phyloP scores from a whole-genome alignment of 2,113 vertebrate species.

The Lamprologus sp. region DNA sequence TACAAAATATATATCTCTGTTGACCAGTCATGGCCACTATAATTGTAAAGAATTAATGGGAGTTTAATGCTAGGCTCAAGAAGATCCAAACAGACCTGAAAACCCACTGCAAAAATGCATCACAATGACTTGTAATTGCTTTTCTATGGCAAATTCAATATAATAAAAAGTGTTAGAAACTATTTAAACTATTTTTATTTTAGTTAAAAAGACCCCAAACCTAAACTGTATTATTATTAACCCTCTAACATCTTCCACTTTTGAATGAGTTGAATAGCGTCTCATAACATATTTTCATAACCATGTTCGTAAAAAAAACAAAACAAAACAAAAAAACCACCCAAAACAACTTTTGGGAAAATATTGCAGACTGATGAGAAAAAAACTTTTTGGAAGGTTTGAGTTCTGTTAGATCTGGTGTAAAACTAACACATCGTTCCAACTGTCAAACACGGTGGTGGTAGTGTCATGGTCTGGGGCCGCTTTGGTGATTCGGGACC shows the following conservation, averaged over 20 bases:
- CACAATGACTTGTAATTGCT: neutral
- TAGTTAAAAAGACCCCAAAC: neutral
- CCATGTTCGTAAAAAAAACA: fast-evolving
- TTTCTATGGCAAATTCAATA: neutral
- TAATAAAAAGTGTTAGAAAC: neutral
- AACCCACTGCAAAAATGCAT: neutral
- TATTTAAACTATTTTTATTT: neutral
- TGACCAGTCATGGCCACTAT: neutral
- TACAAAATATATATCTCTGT: neutral
- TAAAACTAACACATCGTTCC: fast-evolving
- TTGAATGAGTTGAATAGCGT: neutral
- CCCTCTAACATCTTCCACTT: neutral
- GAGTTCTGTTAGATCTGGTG: neutral
- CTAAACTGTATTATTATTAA: neutral
- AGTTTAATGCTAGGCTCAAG: neutral
- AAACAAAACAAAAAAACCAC: neutral
- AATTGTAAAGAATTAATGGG: neutral
- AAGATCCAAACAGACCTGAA: neutral
- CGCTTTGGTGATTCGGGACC: neutral
- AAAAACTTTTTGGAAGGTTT: neutral
- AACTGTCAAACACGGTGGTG: neutral
- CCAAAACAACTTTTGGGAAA: neutral
- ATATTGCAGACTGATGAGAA: neutral
- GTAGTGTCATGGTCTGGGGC: neutral
- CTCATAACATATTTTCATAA: neutral